These are phyloP conservation scores for Mythimna impura DNA, from an alignment of 2,888 invertebrate species.

Conservation along the genomic window DNA sequence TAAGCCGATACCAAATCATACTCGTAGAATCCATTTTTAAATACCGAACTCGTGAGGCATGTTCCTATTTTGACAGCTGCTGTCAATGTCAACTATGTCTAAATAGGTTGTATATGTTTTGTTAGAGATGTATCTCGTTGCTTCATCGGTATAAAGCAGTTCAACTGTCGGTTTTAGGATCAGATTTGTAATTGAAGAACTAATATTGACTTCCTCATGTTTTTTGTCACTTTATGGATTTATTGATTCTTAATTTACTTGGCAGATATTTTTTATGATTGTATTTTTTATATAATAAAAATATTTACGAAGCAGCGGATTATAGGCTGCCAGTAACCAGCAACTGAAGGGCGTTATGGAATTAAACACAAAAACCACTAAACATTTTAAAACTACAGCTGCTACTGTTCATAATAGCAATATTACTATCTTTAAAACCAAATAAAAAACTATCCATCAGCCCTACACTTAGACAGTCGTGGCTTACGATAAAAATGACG, in stretches of 20 bases:
- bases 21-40: conserved; percentile 65
- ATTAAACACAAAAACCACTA: not conserved
- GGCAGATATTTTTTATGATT: not conserved
- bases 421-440: conserved; percentile 46
- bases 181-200: conserved; percentile 29
- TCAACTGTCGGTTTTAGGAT: conserved; percentile 10
- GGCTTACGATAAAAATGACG: conserved; percentile 72
- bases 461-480: conserved; percentile 61
- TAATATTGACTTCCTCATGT: conserved; percentile 13
- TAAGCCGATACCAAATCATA: conserved; percentile 59
- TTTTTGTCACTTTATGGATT: not conserved
- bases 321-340: too few relatives aligned
- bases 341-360: too few relatives aligned
- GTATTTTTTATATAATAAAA: too few relatives aligned
- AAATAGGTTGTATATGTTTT: conserved; percentile 49
- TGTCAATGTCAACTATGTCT: conserved; percentile 78
- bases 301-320: not conserved
- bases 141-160: conserved; percentile 49
- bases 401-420: conserved; percentile 54
- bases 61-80: conserved; percentile 82
- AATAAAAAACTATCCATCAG: conserved; percentile 63
- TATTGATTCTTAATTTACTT: not conserved
- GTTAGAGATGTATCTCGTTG: conserved; percentile 49
- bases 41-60: conserved; percentile 73
- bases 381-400: conserved; percentile 12